Conservation (phyloP, 2,113 vertebrate species). For the Zosterops borbonicus region DNA sequence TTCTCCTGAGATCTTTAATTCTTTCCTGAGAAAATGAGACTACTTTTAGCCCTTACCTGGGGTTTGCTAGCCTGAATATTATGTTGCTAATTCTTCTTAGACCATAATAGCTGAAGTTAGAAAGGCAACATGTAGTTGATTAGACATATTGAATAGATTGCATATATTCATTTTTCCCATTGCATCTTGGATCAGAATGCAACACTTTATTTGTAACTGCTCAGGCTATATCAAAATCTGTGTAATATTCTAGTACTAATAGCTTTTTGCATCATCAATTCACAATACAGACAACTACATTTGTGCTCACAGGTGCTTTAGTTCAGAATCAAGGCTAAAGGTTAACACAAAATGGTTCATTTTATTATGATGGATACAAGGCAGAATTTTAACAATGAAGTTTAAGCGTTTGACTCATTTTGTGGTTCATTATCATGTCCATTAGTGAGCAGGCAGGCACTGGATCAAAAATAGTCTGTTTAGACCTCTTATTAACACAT, state of each 20-base stretch:
- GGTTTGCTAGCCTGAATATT: neutral
- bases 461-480: conserved; percentile 40
- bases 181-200: conserved; percentile 24
- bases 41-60: neutral
- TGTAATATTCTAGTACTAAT: conserved; percentile 41
- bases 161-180: neutral
- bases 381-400: conserved; percentile 60
- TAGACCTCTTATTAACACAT: conserved; percentile 40
- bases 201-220: conserved; percentile 23
- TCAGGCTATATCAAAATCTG: conserved; percentile 46
- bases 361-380: conserved; percentile 59
- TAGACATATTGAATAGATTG: neutral
- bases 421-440: conserved; percentile 59
- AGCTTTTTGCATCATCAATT: conserved; percentile 59
- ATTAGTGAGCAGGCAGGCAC: conserved; percentile 50
- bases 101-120: neutral
- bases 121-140: neutral
- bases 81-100: neutral
- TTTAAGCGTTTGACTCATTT: conserved; percentile 64
- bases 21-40: neutral
- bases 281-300: conserved; percentile 21
- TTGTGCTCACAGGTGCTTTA: conserved; percentile 47
- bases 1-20: neutral
- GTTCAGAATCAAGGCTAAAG: conserved; percentile 50
- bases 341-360: conserved; percentile 50